phyloP scores from a whole-genome alignment of 35 echinoderm and acorn worm species.

The Heliocidaris erythrogramma region DNA sequence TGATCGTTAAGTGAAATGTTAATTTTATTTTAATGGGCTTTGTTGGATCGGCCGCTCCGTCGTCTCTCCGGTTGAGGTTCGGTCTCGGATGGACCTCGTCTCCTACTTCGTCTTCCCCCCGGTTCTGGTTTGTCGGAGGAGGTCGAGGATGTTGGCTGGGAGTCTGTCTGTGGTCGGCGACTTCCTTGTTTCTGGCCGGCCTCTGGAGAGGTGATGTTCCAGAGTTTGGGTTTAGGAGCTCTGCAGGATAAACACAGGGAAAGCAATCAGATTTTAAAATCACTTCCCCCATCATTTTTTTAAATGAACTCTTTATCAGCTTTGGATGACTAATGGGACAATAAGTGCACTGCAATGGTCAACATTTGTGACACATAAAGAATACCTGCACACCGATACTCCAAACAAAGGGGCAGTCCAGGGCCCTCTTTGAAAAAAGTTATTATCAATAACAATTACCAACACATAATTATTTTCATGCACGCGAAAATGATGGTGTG shows the following conservation, averaged over 20 bases:
- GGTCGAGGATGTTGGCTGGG: background rate
- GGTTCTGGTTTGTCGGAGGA: background rate
- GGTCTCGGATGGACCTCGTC: background rate
- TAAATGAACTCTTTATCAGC: too few relatives aligned
- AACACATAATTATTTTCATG: too few relatives aligned
- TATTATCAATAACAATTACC: too few relatives aligned
- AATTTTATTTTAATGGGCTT: background rate
- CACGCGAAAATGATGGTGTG: too few relatives aligned
- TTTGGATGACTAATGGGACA: too few relatives aligned
- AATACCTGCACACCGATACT: too few relatives aligned
- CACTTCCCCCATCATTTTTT: too few relatives aligned
- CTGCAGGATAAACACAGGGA: background rate
- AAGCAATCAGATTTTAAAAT: background rate
- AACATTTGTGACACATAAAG: too few relatives aligned
- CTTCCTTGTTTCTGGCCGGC: slow-evolving; percentile 1
- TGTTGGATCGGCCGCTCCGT: background rate
- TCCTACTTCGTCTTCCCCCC: background rate
- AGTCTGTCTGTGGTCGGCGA: background rate
- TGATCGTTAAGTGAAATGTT: background rate
- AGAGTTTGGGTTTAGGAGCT: slow-evolving; percentile 48
- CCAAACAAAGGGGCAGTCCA: too few relatives aligned
- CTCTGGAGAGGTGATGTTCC: slow-evolving; percentile 65
- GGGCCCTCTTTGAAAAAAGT: too few relatives aligned
- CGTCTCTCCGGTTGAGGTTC: background rate
- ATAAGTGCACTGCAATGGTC: too few relatives aligned